Base-by-base conservation (phyloP, 2,113 vertebrate species). In the Hymenochirus boettgeri region DNA sequence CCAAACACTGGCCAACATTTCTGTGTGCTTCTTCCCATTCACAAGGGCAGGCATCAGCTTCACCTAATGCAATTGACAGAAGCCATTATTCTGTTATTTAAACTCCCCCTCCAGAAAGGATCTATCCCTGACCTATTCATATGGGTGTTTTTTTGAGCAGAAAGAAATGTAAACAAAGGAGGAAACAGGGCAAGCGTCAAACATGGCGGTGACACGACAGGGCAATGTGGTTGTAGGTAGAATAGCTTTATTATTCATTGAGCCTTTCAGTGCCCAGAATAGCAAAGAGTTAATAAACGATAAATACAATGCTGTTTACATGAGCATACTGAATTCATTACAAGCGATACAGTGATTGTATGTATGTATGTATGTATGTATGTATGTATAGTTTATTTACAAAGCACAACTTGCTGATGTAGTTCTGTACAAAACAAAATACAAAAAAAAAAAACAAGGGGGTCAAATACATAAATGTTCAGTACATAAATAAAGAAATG, bases 21-120 rank as follows among this genome's bases (percentile, higher is more conserved):
- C 48, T 2, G 62, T 26, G 2, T 19, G 67, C 57, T 74, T 75
- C 69, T 58, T 74, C 75, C 75, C 72, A 69, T 52, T 70, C 65
- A 55, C 58, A 4, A 31, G 42, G 70, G 73, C 72, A 66, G 74
- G 74, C 76, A 61, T 62, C 24, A 71, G 70, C 70, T 71, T 75
- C 67, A 74, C 73, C 77, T 77, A 65, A 53, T 35, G 70, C 76
- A 76, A 74, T 26, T 80, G 80, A 82, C 78, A 81, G 80, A 69
- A 57, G 70, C 71, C 69, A 71, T 81, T 84, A 77, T 81, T 35
- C 29, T 70, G 45, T 27, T 58, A 61, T 62, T 48, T 57, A 72
- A 70, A 73, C 72, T 74, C 77, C 75, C 79, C 72, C 77, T 70
- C 72, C 23, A 53, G 18, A 23, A 53, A 57, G 51, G 57, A 51